These are phyloP conservation scores for Nephrotoma appendiculata DNA, from an alignment of 2,888 invertebrate species.

Conservation along the genomic window DNA sequence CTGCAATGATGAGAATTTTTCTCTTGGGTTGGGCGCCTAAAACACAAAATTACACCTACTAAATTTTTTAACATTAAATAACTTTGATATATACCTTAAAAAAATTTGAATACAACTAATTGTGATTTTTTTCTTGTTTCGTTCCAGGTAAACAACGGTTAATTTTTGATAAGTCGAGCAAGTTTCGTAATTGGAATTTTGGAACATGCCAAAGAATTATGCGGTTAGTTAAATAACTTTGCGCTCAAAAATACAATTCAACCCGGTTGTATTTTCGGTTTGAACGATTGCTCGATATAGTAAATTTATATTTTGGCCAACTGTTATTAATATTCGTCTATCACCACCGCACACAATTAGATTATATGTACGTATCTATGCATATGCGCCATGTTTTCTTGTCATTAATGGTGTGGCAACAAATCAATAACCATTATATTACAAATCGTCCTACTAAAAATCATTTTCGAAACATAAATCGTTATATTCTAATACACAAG, in stretches of 20 bases:
- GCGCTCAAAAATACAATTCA: too few relatives aligned
- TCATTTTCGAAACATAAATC: neutral
- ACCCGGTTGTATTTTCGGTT: too few relatives aligned
- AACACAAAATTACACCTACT: neutral
- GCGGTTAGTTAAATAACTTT: too few relatives aligned
- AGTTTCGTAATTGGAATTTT: too few relatives aligned
- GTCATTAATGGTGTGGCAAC: neutral
- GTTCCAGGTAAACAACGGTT: neutral
- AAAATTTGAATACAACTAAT: neutral
- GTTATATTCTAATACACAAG: neutral
- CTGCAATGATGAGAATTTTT: neutral
- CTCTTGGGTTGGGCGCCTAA: neutral
- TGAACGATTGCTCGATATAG: too few relatives aligned
- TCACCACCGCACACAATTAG: neutral
- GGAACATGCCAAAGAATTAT: too few relatives aligned
- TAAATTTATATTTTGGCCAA: too few relatives aligned
- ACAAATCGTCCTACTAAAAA: neutral
- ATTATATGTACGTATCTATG: neutral
- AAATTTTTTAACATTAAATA: neutral
- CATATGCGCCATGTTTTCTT: too few relatives aligned
- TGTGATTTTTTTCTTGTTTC: neutral
- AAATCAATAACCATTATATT: neutral
- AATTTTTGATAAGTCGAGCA: too few relatives aligned
- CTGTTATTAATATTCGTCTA: too few relatives aligned
- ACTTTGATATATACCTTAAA: neutral